A percentile compares a stretch with the other conserved stretches of the same genome.
Conservation (phyloP, 2,797 vertebrate species). For the Arnoldichthys spilopterus region DNA sequence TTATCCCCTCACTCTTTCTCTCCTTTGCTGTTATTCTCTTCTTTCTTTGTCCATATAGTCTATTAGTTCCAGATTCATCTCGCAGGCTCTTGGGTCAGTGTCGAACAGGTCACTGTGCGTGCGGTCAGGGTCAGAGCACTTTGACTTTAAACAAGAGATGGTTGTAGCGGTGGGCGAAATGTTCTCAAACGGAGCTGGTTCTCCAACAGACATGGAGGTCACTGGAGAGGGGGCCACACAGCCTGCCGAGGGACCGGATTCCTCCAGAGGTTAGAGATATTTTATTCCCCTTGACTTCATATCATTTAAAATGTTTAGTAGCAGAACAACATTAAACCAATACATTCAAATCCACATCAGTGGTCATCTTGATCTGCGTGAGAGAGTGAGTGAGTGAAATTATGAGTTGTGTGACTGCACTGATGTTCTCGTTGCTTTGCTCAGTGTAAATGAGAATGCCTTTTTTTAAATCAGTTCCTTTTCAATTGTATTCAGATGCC, state of each 20-base stretch:
- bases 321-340: too few relatives aligned
- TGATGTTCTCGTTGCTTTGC: too few relatives aligned
- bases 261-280: not conserved
- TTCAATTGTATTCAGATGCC: too few relatives aligned
- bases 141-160: conserved; percentile 10
- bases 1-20: not conserved
- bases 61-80: not conserved
- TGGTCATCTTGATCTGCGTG: too few relatives aligned
- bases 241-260: not conserved
- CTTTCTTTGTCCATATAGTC: not conserved
- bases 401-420: too few relatives aligned
- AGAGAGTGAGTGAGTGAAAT: too few relatives aligned
- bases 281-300: not conserved
- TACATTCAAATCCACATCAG: too few relatives aligned
- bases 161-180: not conserved
- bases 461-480: too few relatives aligned
- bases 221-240: not conserved
- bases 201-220: not conserved
- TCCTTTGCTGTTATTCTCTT: not conserved
- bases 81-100: not conserved
- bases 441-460: too few relatives aligned
- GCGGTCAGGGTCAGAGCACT: not conserved
- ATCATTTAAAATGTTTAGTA: not conserved
- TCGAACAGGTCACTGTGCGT: not conserved
- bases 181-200: not conserved